These are phyloP conservation scores for Platycheirus rosarum DNA, from an alignment of 2,888 invertebrate species.

Conservation along the genomic window DNA sequence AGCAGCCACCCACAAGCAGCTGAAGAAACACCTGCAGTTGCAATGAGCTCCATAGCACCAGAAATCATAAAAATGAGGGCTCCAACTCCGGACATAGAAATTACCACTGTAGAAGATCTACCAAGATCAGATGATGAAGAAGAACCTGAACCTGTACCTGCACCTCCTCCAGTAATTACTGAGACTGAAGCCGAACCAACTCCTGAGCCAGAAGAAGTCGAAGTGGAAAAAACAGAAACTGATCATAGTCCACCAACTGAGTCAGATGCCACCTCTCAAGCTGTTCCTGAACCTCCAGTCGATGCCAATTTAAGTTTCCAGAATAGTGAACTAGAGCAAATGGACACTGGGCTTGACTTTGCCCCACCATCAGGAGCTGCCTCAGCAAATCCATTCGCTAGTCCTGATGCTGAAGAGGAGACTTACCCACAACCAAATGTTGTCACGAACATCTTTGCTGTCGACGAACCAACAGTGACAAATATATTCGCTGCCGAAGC, in stretches of 20 bases:
- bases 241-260: constrained; percentile 80
- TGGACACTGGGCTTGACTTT: constrained; percentile 81
- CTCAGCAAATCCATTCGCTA: constrained; percentile 83
- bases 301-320: constrained; percentile 76
- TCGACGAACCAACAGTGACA: constrained; percentile 75
- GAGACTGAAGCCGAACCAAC: constrained; percentile 57
- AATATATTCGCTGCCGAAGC: constrained; percentile 67
- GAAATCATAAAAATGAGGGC: constrained; percentile 78
- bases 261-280: constrained; percentile 77
- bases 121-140: constrained; percentile 82
- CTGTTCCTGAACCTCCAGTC: constrained; percentile 75
- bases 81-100: constrained; percentile 82
- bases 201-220: constrained; percentile 30
- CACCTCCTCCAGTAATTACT: constrained; percentile 51
- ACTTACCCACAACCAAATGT: constrained; percentile 76
- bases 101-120: constrained; percentile 82
- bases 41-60: constrained; percentile 78
- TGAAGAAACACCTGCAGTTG: constrained; percentile 48
- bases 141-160: constrained; percentile 76
- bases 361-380: constrained; percentile 79
- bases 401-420: constrained; percentile 81
- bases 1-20: constrained; percentile 81
- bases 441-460: constrained; percentile 78
- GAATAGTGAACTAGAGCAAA: constrained; percentile 78
- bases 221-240: constrained; percentile 71